These are phyloP conservation scores for Cheilosia variabilis DNA, from an alignment of 2,888 invertebrate genomes.

Conservation along the genomic window DNA sequence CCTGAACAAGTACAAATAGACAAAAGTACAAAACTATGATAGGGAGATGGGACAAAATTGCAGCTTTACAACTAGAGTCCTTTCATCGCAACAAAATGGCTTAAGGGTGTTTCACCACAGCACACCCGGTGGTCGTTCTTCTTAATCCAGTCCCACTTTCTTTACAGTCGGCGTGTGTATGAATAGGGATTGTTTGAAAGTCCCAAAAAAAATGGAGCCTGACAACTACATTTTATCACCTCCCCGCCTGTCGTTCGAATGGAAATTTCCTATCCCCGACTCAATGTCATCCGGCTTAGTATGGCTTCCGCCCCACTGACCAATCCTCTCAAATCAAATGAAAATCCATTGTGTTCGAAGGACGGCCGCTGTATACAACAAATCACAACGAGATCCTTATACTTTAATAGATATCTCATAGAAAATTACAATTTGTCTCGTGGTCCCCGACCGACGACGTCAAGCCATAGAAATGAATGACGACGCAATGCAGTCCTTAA, in stretches of 20 bases:
- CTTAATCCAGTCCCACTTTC: neutral
- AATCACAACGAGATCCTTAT: conserved; percentile 32
- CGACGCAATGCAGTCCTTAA: conserved; percentile 47
- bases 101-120: conserved; percentile 49
- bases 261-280: neutral
- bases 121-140: neutral
- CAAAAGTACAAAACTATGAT: conserved; percentile 1
- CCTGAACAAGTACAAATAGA: neutral
- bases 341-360: conserved; percentile 41
- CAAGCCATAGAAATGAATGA: conserved; percentile 41
- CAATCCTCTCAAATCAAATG: conserved; percentile 32
- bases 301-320: conserved; percentile 2
- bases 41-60: conserved; percentile 1
- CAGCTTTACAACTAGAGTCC: conserved; percentile 36
- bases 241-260: conserved; percentile 16
- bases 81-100: conserved; percentile 49
- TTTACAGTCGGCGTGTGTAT: neutral
- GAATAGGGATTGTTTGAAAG: too few relatives aligned
- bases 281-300: neutral
- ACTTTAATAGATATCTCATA: neutral
- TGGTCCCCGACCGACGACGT: neutral
- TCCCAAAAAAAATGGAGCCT: neutral
- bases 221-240: neutral
- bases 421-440: conserved; percentile 28
- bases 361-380: neutral